phyloP scores from a whole-genome alignment of 2,888 invertebrate genomes.

The Drosophila affinis region DNA sequence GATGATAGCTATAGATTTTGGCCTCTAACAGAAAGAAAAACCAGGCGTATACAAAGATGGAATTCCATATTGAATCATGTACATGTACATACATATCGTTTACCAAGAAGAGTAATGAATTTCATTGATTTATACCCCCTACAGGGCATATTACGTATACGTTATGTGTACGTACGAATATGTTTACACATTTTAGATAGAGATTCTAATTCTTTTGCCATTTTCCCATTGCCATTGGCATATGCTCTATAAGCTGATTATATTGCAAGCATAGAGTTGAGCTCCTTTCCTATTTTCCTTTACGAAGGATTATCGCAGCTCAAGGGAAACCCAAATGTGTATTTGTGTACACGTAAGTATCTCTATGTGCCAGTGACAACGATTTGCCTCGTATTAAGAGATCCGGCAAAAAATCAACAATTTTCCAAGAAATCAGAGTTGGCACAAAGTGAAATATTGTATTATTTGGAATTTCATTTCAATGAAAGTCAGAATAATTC shows the following conservation, averaged over 20 bases:
- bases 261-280: conserved; percentile 17
- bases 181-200: conserved; percentile 20
- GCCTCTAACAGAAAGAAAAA: too few relatives aligned
- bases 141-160: conserved; percentile 49
- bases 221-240: conserved; percentile 9
- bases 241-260: conserved; percentile 68
- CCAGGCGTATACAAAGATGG: too few relatives aligned
- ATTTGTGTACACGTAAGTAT: not conserved
- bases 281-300: conserved; percentile 28
- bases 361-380: conserved; percentile 1
- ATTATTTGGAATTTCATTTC: conserved; percentile 14
- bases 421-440: conserved; percentile 15
- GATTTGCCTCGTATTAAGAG: not conserved
- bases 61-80: too few relatives aligned
- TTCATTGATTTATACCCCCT: not conserved
- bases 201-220: conserved; percentile 25
- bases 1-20: too few relatives aligned
- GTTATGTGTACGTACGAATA: conserved; percentile 30
- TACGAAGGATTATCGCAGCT: conserved; percentile 49
- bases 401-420: conserved; percentile 44
- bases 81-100: too few relatives aligned
- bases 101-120: too few relatives aligned
- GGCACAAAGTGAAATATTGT: conserved; percentile 4
- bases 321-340: conserved; percentile 10
- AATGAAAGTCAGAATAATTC: conserved; percentile 14